These are phyloP conservation scores for Idris sp. DNA, from an alignment of 1,140 invertebrate species.

Conservation along the genomic window DNA sequence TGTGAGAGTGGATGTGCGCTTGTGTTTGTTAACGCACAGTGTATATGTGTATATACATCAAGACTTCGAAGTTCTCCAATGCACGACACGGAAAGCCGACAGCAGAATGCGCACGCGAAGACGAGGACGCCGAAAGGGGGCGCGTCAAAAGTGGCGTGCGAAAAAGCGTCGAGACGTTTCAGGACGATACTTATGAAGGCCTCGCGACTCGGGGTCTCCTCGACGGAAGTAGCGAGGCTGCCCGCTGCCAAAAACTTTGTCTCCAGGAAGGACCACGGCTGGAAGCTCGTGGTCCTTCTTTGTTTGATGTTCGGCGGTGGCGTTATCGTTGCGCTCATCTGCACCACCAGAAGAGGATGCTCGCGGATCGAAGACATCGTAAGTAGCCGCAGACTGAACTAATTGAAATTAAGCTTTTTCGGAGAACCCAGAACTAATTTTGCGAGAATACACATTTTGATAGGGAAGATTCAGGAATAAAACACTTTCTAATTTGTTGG, in stretches of 20 bases:
- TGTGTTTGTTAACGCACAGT: slow-evolving; percentile 38
- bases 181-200: slow-evolving; percentile 72
- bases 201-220: slow-evolving; percentile 69
- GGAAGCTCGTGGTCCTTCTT: slow-evolving; percentile 74
- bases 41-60: slow-evolving; percentile 40
- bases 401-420: slow-evolving; percentile 1
- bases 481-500: no score
- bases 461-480: no score
- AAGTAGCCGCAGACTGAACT: slow-evolving; percentile 55
- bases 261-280: slow-evolving; percentile 73
- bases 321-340: slow-evolving; percentile 74
- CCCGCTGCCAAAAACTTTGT: slow-evolving; percentile 72
- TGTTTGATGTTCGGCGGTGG: slow-evolving; percentile 73
- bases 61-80: slow-evolving; percentile 42
- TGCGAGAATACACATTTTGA: no score
- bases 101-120: no score
- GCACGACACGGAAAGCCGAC: slow-evolving; percentile 54
- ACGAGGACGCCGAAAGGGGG: slow-evolving; percentile 67
- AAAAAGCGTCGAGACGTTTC: slow-evolving; percentile 72
- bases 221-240: slow-evolving; percentile 69
- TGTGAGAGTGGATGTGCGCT: slow-evolving; percentile 23
- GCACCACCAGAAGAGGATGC: slow-evolving; percentile 74
- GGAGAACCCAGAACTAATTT: background rate
- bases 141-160: slow-evolving; percentile 74
- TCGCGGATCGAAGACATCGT: slow-evolving; percentile 76